Base-by-base conservation (phyloP, 2,113 vertebrate species). In the Cyanoramphus novaezelandiae region DNA sequence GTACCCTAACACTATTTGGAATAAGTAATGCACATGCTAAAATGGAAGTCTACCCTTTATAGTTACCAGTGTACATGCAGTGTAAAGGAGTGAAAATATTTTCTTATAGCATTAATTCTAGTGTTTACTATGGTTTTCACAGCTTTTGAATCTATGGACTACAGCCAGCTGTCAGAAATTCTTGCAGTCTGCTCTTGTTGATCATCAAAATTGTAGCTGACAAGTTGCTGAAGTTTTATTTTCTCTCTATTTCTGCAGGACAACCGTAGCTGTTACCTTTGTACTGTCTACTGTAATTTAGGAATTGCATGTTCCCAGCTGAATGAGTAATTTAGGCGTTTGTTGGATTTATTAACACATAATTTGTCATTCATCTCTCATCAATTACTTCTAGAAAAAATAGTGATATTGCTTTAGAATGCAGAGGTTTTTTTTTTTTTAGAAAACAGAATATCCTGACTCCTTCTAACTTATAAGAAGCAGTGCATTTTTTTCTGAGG, bases 111-210 rank as follows among this genome's bases (percentile, higher is more conserved):
- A 64, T 75, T 90, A 74, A 55, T 90, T 88, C 16, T 71, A 17
- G 57, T 96, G 82, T 94, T 96, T 96, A 93, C 71, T 90, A 27
- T 94, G 86, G 46, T 47, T 93, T 95, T 95, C 94, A 93, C 94
- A 97, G 74, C 43, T 95, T 95, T 92, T 78, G 35, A 81, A 50
- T 95, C 60, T 86, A 35, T 92, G 95, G 89, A 63, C 55, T 91
- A 46, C 69, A 86, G 83, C 71, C 94, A 97, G 79, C 95, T 97
- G 92, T 92, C 80, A 91, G 60, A 77, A 95, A 86, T 92, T 68
- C 80, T 63, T 75, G 64, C 82, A 86, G 55, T 86, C 91, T 94
- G 86, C 59, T 96, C 88, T 84, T 90, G 72, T 86, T 95, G 86
- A 75, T 93, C 50, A 37, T 83, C 28, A 88, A 21, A 92, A 83